phyloP scores from a whole-genome alignment of 2,888 invertebrate species.

The Xylota segnis region DNA sequence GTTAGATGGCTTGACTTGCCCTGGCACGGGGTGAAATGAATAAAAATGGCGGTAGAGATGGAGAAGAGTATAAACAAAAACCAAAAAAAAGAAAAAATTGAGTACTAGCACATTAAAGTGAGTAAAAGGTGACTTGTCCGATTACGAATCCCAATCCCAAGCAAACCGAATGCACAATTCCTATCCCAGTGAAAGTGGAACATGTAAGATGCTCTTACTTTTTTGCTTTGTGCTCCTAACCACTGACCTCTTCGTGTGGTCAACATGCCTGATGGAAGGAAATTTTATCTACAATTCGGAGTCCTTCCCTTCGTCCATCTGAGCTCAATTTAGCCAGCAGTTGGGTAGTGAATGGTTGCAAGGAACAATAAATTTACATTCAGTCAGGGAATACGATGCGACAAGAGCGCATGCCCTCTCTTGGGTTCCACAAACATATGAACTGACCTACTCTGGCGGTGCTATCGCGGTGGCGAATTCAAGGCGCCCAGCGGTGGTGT shows the following conservation, averaged over 20 bases:
- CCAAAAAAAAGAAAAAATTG: not conserved
- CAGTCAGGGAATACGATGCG: not conserved
- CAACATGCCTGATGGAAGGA: not conserved
- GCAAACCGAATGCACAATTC: conserved; percentile 1
- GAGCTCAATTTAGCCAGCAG: conserved; percentile 60
- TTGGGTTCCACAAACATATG: conserved; percentile 60
- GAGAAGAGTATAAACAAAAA: too few relatives aligned
- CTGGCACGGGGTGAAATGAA: conserved; percentile 17
- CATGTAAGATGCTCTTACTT: conserved; percentile 8
- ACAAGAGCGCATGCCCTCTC: conserved; percentile 65
- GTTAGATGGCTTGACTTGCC: conserved; percentile 40
- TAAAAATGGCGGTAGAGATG: not conserved
- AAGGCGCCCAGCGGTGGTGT: not conserved
- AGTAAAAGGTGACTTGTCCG: conserved; percentile 11
- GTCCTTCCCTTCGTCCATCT: conserved; percentile 31
- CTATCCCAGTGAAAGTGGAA: conserved; percentile 24
- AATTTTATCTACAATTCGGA: not conserved
- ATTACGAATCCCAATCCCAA: not conserved
- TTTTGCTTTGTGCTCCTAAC: not conserved
- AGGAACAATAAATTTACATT: conserved; percentile 14
- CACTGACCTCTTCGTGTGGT: not conserved
- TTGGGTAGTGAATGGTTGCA: conserved; percentile 66
- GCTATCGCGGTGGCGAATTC: conserved; percentile 34
- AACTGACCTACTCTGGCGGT: conserved; percentile 66
- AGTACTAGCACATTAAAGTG: conserved; percentile 9